Evolutionary conservation across 2,888 invertebrate genomes (phyloP), one percentile per base, ranked within the genome.

Genomic region (Scaptomyza parva): DNA sequence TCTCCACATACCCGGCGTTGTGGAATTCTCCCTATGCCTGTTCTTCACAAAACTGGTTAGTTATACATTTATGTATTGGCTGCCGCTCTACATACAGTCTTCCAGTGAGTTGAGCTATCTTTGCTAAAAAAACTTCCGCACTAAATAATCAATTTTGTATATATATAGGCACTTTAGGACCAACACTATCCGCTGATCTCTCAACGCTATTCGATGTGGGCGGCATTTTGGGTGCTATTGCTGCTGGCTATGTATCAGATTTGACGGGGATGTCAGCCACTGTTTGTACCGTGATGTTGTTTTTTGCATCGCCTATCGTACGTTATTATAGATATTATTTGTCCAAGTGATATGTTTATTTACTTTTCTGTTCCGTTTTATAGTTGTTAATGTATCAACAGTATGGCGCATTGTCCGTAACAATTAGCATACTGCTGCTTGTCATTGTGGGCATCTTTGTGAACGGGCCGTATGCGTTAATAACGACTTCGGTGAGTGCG

Each of bases 1-100:
- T 28, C 92, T 97, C 1, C 92, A 92, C 81, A 98, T 98, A 88
- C 98, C 98, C 0, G 98, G 98, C 28, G 99, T 99, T 1, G 78
- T 97, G 3, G 98, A 98, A 92, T 99, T 96, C 92, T 97, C 98
- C 0, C 91, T 98, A 41, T 97, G 97, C 41, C 93, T 99, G 39
- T 99, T 99, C 92, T 99, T 99, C 92, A 97, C 98, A 12, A 99
- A 99, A 92, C 94, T 99, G 37, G 98, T 99, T 87, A 97, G 97
- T 91, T 99, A 99, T 90, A 99, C 98, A 63, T 99, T 99, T 92
- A 94, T 99, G 48, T 99, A 97, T 91, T 99, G 99, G 99, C 93
- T 99, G 88, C 99, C 99, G 20, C 92, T 95, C 4, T 99, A 98
- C 88, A 97, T 99, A 63, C 94, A 95, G 68, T 93, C 94, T 45